Conservation (phyloP, 2,113 vertebrate genomes). For the Arothron firmamentum region DNA sequence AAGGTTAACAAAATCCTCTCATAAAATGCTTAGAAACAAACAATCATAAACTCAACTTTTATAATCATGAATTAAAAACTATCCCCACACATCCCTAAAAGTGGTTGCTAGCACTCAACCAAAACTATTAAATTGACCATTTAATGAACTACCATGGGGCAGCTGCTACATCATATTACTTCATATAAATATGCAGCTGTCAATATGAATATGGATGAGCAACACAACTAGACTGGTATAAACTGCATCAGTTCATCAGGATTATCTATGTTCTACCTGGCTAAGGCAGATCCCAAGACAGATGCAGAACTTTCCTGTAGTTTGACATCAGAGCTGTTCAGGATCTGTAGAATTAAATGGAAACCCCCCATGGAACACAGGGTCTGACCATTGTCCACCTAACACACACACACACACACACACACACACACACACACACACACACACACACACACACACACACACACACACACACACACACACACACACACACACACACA, state of each 20-base stretch:
- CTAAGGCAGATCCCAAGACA: constrained; percentile 86
- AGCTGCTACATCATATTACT: no score
- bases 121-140: no score
- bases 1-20: no score
- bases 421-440: no score
- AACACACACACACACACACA: constrained; percentile 33
- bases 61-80: no score
- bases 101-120: no score
- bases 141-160: no score
- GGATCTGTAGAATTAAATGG: constrained; percentile 76
- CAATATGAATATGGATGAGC: not conserved
- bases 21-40: not conserved
- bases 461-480: constrained; percentile 9
- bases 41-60: not conserved
- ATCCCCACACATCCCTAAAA: no score
- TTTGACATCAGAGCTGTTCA: constrained; percentile 82
- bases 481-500: constrained; percentile 40
- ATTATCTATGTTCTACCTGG: constrained; percentile 72
- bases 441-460: constrained; percentile 2
- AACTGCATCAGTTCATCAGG: not conserved
- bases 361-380: constrained; percentile 87
- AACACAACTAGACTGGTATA: not conserved
- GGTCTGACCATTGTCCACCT: constrained; percentile 93
- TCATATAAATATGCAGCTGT: not conserved
- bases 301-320: constrained; percentile 87